Conservation (phyloP, 2,888 invertebrate genomes). For the Heliconius cydno region DNA sequence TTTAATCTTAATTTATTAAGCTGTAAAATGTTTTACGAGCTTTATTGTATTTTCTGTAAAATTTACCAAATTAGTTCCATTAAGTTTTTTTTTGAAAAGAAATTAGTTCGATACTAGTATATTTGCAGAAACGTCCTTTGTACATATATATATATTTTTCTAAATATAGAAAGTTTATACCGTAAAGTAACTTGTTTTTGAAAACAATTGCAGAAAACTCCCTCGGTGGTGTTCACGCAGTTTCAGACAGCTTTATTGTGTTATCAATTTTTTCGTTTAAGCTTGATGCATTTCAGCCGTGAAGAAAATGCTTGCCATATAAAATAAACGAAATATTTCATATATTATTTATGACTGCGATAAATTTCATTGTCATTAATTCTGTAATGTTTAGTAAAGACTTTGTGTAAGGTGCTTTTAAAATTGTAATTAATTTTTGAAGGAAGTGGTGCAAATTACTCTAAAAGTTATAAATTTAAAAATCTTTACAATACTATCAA, state of each 20-base stretch:
- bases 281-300: not conserved
- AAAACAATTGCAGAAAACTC: not conserved
- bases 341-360: too few relatives aligned
- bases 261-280: conserved; percentile 7
- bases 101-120: too few relatives aligned
- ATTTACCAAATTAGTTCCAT: not conserved
- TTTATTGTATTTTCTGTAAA: not conserved
- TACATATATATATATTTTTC: not conserved
- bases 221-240: not conserved
- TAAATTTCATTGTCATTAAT: too few relatives aligned
- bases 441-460: not conserved
- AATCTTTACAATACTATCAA: not conserved
- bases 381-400: too few relatives aligned
- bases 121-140: too few relatives aligned
- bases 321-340: not conserved
- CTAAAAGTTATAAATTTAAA: not conserved
- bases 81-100: not conserved
- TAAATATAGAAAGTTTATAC: not conserved
- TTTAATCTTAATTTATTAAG: not conserved
- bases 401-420: not conserved
- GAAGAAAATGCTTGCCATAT: not conserved
- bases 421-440: not conserved
- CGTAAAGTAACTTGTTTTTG: not conserved
- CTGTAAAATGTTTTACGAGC: not conserved
- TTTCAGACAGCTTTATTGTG: conserved; percentile 17